phyloP scores from a whole-genome alignment of 1,140 invertebrate genomes.

The Epicauta chinensis region DNA sequence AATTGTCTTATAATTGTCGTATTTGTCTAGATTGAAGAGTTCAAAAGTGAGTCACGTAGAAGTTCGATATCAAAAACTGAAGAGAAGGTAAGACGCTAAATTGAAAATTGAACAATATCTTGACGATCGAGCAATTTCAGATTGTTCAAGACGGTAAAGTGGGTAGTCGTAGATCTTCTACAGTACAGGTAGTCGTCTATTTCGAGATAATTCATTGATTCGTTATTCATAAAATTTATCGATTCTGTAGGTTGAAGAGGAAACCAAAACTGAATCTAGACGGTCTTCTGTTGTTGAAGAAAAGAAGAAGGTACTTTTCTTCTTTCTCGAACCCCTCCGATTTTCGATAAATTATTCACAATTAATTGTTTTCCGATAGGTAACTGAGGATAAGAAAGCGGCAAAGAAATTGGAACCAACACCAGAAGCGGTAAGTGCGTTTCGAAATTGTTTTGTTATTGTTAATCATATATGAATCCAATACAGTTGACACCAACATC shows the following conservation, averaged over 20 bases:
- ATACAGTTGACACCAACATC: conserved; percentile 43
- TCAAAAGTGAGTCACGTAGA: conserved; percentile 55
- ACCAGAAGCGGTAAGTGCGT: conserved; percentile 36
- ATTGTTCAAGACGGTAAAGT: conserved; percentile 38
- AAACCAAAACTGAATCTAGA: conserved; percentile 54
- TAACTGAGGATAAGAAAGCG: conserved; percentile 16
- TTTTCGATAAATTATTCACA: neutral
- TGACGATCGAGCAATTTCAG: conserved; percentile 14
- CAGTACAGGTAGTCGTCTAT: conserved; percentile 27
- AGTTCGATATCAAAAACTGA: conserved; percentile 54
- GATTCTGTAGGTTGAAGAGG: conserved; percentile 44
- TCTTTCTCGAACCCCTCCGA: neutral
- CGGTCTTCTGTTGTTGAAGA: conserved; percentile 56
- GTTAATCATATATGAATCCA: conserved; percentile 22
- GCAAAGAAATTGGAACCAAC: conserved; percentile 37
- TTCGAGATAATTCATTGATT: neutral
- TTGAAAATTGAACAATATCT: conserved; percentile 1
- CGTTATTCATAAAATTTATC: conserved; percentile 15
- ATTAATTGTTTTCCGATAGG: neutral
- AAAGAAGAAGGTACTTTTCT: conserved; percentile 44
- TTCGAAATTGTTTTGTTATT: neutral
- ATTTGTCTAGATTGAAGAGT: conserved; percentile 46
- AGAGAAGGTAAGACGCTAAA: conserved; percentile 28
- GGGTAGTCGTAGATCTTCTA: conserved; percentile 37
- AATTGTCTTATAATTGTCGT: conserved; percentile 12